Conservation (phyloP, 2,888 invertebrate genomes). For the Amphipyra berbera region DNA sequence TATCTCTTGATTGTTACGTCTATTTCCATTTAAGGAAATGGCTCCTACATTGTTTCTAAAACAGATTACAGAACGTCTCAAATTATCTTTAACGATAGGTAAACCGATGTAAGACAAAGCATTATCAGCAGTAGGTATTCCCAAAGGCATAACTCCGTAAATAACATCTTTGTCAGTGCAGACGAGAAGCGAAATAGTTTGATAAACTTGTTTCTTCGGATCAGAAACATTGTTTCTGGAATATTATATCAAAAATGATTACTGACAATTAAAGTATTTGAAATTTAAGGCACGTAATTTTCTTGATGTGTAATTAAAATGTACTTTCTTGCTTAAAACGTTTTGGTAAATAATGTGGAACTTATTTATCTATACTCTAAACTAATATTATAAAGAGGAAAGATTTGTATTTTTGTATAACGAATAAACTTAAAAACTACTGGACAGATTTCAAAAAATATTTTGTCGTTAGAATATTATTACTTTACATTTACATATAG, state of each 20-base stretch:
- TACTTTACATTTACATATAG: no score
- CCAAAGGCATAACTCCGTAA: slow-evolving; percentile 49
- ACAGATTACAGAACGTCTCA: not conserved
- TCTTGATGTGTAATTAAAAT: not conserved
- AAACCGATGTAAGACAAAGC: slow-evolving; percentile 11
- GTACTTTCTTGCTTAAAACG: not conserved
- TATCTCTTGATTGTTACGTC: no score
- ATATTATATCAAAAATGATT: slow-evolving; percentile 53
- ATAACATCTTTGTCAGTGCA: slow-evolving; percentile 54
- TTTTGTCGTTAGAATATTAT: no score
- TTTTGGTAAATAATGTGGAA: not conserved
- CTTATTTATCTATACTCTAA: no score
- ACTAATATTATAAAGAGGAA: no score
- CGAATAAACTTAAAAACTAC: no score
- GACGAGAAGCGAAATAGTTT: slow-evolving; percentile 58
- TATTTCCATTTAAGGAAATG: no score
- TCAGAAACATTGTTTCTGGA: slow-evolving; percentile 55
- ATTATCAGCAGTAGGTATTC: slow-evolving; percentile 38
- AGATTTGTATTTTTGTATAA: no score
- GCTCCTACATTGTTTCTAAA: no score
- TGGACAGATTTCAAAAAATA: no score
- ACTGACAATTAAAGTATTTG: slow-evolving; percentile 32
- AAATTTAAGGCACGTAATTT: slow-evolving; percentile 21
- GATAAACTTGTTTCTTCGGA: slow-evolving; percentile 51
- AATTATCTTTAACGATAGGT: slow-evolving; percentile 22